Conservation (phyloP, 2,797 vertebrate genomes). For the Alfaro cultratus region DNA sequence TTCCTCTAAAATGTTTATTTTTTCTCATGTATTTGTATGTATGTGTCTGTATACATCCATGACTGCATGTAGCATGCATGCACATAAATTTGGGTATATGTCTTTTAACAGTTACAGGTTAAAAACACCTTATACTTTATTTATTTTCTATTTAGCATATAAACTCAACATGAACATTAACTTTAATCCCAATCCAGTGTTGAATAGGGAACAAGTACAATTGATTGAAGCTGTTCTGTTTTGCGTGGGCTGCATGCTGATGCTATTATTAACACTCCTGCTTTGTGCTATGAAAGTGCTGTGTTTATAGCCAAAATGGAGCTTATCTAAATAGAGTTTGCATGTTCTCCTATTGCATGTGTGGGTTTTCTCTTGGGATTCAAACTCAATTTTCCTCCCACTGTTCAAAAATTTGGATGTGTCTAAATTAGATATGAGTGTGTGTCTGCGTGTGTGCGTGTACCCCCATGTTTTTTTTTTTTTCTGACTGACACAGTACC, state of each 20-base stretch:
- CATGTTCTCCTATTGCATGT: not conserved
- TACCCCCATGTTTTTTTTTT: not conserved
- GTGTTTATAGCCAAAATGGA: not conserved
- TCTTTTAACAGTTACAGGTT: not conserved
- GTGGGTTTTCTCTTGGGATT: not conserved
- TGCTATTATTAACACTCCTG: not conserved
- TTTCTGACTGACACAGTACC: not conserved
- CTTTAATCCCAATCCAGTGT: not conserved
- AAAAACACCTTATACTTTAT: not conserved
- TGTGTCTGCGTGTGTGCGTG: not conserved
- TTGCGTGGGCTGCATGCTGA: not conserved
- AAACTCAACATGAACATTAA: not conserved
- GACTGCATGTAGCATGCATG: not conserved
- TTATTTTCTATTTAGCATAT: not conserved
- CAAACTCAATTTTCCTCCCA: not conserved
- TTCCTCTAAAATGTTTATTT: not conserved
- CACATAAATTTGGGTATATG: not conserved
- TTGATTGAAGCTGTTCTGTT: not conserved
- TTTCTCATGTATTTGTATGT: not conserved
- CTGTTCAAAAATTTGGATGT: not conserved
- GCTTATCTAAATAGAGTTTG: not conserved
- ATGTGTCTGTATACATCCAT: not conserved
- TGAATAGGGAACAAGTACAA: not conserved
- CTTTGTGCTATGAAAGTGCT: not conserved
- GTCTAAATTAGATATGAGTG: not conserved